Conservation (phyloP, 2,888 invertebrate genomes). For the Hydraecia micacea region DNA sequence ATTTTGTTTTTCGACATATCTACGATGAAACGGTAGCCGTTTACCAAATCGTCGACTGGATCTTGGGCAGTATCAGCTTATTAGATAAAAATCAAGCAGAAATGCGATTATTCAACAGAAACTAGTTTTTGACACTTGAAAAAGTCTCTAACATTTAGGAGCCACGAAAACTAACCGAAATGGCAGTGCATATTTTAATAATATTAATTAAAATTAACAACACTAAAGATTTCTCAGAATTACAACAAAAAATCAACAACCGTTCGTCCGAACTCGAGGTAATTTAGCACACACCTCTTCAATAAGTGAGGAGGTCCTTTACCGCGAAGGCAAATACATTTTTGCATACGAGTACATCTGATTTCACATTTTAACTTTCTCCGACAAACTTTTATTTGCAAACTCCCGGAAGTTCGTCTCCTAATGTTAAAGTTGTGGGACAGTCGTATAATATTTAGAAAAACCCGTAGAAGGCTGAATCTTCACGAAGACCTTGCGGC, state of each 20-base stretch:
- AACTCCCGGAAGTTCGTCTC: slow-evolving; percentile 67
- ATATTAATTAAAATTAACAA: slow-evolving; percentile 23
- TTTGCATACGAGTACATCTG: slow-evolving; percentile 73
- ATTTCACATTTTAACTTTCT: slow-evolving; percentile 85
- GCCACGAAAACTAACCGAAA: slow-evolving; percentile 5
- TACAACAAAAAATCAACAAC: slow-evolving; percentile 16
- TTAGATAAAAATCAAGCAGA: neutral
- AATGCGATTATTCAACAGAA: neutral
- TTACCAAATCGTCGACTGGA: slow-evolving; percentile 42
- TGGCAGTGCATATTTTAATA: slow-evolving; percentile 18
- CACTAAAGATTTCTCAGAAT: slow-evolving; percentile 12
- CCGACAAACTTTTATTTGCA: slow-evolving; percentile 75
- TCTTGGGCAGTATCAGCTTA: slow-evolving; percentile 4
- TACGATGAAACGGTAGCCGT: slow-evolving; percentile 24
- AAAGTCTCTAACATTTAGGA: neutral
- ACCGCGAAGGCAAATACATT: slow-evolving; percentile 61
- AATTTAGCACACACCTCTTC: slow-evolving; percentile 36
- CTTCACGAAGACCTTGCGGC: slow-evolving; percentile 69
- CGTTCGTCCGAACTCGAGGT: slow-evolving; percentile 6
- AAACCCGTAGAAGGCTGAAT: slow-evolving; percentile 64
- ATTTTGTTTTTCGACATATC: slow-evolving; percentile 64
- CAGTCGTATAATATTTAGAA: slow-evolving; percentile 58
- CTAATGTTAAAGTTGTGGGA: slow-evolving; percentile 55
- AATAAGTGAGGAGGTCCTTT: slow-evolving; percentile 56
- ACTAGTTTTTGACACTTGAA: neutral